Conservation (phyloP, 2,797 vertebrate species). For the Selene dorsalis region DNA sequence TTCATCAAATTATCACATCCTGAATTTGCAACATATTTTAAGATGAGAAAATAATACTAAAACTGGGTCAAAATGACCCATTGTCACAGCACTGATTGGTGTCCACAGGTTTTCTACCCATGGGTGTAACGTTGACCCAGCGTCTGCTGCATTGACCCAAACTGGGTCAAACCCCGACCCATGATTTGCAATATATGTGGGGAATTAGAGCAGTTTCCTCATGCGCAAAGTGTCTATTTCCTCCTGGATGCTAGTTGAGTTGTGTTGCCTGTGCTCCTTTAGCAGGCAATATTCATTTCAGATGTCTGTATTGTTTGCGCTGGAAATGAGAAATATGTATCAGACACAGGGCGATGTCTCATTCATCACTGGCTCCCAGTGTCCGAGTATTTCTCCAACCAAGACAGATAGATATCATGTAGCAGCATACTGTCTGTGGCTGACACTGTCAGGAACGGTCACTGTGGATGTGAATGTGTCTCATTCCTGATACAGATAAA, state of each 20-base stretch:
- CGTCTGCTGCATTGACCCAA: not conserved
- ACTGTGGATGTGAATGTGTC: conserved; percentile 60
- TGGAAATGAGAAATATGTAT: conserved; percentile 77
- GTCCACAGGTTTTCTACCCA: not conserved
- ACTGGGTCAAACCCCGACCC: conserved; percentile 7
- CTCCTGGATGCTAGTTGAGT: conserved; percentile 34
- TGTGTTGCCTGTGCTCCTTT: conserved; percentile 10
- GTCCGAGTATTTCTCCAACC: conserved; percentile 58
- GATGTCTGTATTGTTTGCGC: conserved; percentile 73
- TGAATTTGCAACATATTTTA: not conserved
- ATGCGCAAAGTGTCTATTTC: conserved; percentile 33
- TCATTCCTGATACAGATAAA: conserved; percentile 69
- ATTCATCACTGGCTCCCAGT: conserved; percentile 73
- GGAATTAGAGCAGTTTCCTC: conserved; percentile 29
- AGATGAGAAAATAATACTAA: too few relatives aligned
- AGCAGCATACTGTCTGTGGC: conserved; percentile 57
- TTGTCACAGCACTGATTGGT: not conserved
- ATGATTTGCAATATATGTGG: conserved; percentile 12
- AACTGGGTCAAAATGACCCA: not conserved
- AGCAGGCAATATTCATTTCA: conserved; percentile 68
- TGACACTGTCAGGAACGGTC: conserved; percentile 68
- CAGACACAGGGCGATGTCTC: conserved; percentile 61
- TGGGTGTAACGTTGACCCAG: not conserved
- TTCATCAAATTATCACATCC: too few relatives aligned
- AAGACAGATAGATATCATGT: conserved; percentile 65